Base-by-base conservation (phyloP, 2,888 invertebrate genomes). In the Fabriciana adippe region DNA sequence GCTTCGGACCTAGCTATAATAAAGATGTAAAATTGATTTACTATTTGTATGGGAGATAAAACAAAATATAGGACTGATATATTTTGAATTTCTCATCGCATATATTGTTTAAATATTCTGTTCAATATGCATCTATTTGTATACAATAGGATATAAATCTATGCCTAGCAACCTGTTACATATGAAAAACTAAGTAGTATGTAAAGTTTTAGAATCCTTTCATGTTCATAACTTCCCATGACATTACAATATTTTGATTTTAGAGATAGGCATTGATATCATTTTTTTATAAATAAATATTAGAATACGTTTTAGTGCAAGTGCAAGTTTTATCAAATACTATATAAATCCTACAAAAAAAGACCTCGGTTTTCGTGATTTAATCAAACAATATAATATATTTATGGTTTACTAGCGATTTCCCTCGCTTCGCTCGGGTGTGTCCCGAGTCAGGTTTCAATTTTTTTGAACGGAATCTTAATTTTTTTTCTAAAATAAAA, bases 171-270 rank as follows among this genome's bases (percentile, higher is more conserved):
- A 57, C 47, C 60, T 35, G 55, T 55, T 61, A 60, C 55, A 67
- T 60, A 68, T 67, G 60, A 66, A 66, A 66, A 64, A 71, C 61
- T 50, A 55, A 61, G 75, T 41, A 61, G 75, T 41, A 61, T 53
- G 61, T 61, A 53, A 61, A 35, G 15, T 21, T 61, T 53, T 41
- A 21, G 51, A 61, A 41, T 53, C 18, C 26, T 11, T 74, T 35
- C 50, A 54, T 55, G 65, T 74, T 75, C 73, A 65, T 74, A 75
- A 64, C 77, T 79, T 84, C 15, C 41, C 15, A 48, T 48, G 59
- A 16, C 5, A 59, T 48, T 26, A n/a, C 8, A 57, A 59, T 59
- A 18, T 21, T 47, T 59, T 59, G 8, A 11, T 57, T 45, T 56
- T 21, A 21, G 45, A 21, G 21, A 47, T 21, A 41, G 21, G 47